These are phyloP conservation scores for Rhadinocentrus ornatus DNA, from an alignment of 2,797 vertebrate genomes.

Conservation along the genomic window DNA sequence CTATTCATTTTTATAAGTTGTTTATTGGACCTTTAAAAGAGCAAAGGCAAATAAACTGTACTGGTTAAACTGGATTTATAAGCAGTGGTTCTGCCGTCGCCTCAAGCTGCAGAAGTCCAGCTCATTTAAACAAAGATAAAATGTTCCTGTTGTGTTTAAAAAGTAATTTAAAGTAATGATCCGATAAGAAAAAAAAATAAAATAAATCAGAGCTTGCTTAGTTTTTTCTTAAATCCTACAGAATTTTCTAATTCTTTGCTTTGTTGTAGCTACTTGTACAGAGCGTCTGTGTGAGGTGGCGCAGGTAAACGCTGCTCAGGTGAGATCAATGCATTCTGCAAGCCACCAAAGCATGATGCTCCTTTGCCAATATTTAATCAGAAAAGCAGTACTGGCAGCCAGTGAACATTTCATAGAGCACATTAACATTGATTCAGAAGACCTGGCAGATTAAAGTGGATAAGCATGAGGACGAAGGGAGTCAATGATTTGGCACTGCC, in stretches of 20 bases:
- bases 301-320: constrained; percentile 27
- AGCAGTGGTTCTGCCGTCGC: too few relatives aligned
- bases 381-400: constrained; percentile 42
- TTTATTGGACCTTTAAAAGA: too few relatives aligned
- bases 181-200: neutral
- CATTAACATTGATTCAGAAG: constrained; percentile 69
- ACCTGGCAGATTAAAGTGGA: constrained; percentile 54
- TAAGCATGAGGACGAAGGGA: constrained; percentile 42
- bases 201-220: neutral
- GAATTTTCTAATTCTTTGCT: neutral
- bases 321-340: constrained; percentile 42
- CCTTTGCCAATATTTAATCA: constrained; percentile 75
- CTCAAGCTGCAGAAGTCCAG: too few relatives aligned
- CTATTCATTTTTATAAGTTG: too few relatives aligned
- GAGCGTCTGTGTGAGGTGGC: neutral
- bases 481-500: constrained; percentile 37
- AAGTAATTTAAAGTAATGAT: too few relatives aligned
- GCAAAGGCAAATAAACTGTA: too few relatives aligned
- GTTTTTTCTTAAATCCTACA: too few relatives aligned
- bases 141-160: too few relatives aligned
- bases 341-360: constrained; percentile 37
- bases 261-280: constrained; percentile 1
- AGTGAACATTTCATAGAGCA: constrained; percentile 73
- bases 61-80: too few relatives aligned
- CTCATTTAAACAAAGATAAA: too few relatives aligned